These are phyloP conservation scores for Halotydeus destructor DNA, from an alignment of 1,140 invertebrate species.

Conservation along the genomic window DNA sequence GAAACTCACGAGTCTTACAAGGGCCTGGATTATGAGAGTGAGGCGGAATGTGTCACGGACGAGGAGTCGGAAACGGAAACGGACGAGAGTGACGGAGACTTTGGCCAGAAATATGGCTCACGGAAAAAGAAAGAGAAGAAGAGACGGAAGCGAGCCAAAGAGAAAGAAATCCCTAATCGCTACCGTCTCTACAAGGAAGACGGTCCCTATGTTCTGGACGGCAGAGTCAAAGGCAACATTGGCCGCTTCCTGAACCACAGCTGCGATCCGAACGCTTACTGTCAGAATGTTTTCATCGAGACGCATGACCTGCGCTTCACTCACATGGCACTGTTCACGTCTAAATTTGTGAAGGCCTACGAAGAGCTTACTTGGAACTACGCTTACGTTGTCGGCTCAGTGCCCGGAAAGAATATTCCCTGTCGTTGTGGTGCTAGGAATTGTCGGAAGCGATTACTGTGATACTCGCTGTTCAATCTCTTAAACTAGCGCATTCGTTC, in stretches of 20 bases:
- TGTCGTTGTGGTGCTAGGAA: conserved; percentile 1
- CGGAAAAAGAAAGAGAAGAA: too few relatives aligned
- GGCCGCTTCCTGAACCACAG: conserved; percentile 92
- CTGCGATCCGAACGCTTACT: conserved; percentile 78
- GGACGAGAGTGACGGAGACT: too few relatives aligned
- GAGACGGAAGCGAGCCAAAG: too few relatives aligned
- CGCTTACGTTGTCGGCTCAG: conserved; percentile 12
- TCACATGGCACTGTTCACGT: conserved; percentile 64
- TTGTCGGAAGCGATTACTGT: conserved; percentile 1
- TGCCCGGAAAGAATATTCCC: background rate
- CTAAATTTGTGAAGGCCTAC: conserved; percentile 39
- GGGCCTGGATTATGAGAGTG: too few relatives aligned
- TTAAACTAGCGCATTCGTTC: background rate
- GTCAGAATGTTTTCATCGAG: conserved; percentile 79
- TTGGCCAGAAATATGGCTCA: too few relatives aligned
- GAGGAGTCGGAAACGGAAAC: too few relatives aligned
- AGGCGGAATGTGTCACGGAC: too few relatives aligned
- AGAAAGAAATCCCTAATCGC: too few relatives aligned
- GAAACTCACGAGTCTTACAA: too few relatives aligned
- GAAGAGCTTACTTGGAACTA: conserved; percentile 88
- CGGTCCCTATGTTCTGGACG: conserved; percentile 51
- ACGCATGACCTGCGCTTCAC: conserved; percentile 70
- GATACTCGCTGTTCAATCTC: background rate
- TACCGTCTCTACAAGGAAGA: too few relatives aligned
- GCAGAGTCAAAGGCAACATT: conserved; percentile 60